phyloP scores from a whole-genome alignment of 2,888 invertebrate genomes.

The Lysandra coridon region DNA sequence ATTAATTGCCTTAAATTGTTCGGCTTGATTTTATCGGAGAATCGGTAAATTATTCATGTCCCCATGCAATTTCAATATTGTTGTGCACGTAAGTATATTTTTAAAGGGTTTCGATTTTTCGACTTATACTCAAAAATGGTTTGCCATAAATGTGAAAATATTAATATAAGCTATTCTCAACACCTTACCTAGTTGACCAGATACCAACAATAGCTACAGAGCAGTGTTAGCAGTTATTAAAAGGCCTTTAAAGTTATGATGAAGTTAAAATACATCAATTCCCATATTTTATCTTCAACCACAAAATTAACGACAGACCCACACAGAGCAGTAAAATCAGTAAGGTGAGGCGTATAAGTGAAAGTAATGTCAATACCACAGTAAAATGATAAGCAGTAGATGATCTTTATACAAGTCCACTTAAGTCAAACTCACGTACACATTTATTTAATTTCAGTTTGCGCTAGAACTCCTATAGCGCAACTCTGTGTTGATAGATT shows the following conservation, averaged over 20 bases:
- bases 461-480: too few species aligned
- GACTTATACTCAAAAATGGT: too few species aligned
- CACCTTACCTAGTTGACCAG: too few species aligned
- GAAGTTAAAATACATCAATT: neutral
- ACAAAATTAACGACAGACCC: neutral
- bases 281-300: neutral
- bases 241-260: neutral
- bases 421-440: neutral
- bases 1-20: slow-evolving; percentile 23
- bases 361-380: slow-evolving; percentile 17
- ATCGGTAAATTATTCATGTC: neutral
- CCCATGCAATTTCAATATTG: neutral
- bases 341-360: slow-evolving; percentile 3
- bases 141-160: too few species aligned
- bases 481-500: too few species aligned
- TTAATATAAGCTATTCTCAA: neutral
- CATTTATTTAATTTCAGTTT: neutral
- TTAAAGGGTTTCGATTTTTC: neutral
- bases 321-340: slow-evolving; percentile 10
- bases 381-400: neutral
- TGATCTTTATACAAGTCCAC: neutral
- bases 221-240: neutral
- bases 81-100: neutral
- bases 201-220: too few species aligned
- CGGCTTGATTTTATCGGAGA: neutral